Evolutionary conservation across 2,113 vertebrate genomes (phyloP), one percentile per base, ranked within the genome.

Genomic region (Gadus chalcogrammus): DNA sequence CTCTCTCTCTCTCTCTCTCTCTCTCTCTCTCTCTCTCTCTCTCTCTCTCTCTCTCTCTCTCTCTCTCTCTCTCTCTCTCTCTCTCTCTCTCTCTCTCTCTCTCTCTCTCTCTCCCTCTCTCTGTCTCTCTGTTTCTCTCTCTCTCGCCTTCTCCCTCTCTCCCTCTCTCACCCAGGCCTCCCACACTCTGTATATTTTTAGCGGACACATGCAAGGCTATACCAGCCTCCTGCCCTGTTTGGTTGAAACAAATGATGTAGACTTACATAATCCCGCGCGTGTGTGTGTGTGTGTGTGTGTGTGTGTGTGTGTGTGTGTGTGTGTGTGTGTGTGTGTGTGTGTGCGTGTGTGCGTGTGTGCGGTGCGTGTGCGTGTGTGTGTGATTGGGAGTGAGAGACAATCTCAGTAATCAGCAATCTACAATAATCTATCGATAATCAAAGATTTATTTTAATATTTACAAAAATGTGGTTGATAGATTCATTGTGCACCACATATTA

Each of bases 131-230:
- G 1, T 59, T 9, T 68, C 15, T 22, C 13, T 22, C n/a, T 13
- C 18, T 61, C 35, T 27, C 15, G 27, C n/a, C 24, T 12, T 22
- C 12, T 52, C 64, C 15, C 17, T 52, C n/a, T 31, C 4, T 65
- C 60, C 31, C 38, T 75, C 67, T 68, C 8, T 69, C 20, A 82
- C 65, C 66, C 35, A 31, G 24, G 12, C 79, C 81, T 85, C 85
- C 73, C 65, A 60, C 69, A 76, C 59, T 20, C 71, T 73, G 65
- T 81, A 75, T 84, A 86, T 84, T 87, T 88, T 82, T 86, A 88
- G 77, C 77, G 28, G 18, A 17, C 64, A 13, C 77, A 81, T 68
- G 75, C 64, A 73, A 79, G 68, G 74, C 58, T 13, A 38, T 52
- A 20, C 24, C 63, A 31, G 17, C 59, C 27, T 67, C 58, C 61